These are phyloP conservation scores for Lasioglossum figueresi DNA, from an alignment of 2,888 invertebrate species.

Conservation along the genomic window DNA sequence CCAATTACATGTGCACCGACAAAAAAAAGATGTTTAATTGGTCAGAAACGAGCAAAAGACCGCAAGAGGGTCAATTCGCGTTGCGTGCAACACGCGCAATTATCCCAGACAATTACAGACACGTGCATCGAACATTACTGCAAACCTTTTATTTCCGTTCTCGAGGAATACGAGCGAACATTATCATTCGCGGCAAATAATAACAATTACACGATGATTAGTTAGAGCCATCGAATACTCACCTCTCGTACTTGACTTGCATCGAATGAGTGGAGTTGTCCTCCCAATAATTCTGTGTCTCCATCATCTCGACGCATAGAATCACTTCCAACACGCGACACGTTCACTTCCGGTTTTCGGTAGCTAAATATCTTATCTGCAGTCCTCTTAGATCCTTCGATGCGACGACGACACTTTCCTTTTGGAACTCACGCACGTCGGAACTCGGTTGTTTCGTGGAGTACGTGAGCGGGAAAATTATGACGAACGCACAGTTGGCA, in stretches of 20 bases:
- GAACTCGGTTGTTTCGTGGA: neutral
- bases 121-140: neutral
- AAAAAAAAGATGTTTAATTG: constrained; percentile 7
- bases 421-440: constrained; percentile 26
- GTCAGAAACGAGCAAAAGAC: neutral
- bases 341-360: constrained; percentile 57
- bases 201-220: neutral
- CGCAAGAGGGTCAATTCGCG: neutral
- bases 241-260: constrained; percentile 86
- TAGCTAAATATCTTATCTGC: neutral
- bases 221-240: constrained; percentile 64
- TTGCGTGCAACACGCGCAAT: neutral
- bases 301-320: constrained; percentile 83
- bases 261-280: constrained; percentile 84
- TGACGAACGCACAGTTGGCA: constrained; percentile 16
- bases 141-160: neutral
- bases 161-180: neutral
- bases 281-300: constrained; percentile 85
- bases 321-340: constrained; percentile 48
- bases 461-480: constrained; percentile 22
- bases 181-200: neutral
- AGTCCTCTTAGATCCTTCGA: neutral
- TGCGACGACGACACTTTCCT: constrained; percentile 16
- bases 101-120: neutral
- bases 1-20: neutral